Evolutionary conservation across 1,140 invertebrate species (phyloP).

Genomic region (Bacillus rossius): DNA sequence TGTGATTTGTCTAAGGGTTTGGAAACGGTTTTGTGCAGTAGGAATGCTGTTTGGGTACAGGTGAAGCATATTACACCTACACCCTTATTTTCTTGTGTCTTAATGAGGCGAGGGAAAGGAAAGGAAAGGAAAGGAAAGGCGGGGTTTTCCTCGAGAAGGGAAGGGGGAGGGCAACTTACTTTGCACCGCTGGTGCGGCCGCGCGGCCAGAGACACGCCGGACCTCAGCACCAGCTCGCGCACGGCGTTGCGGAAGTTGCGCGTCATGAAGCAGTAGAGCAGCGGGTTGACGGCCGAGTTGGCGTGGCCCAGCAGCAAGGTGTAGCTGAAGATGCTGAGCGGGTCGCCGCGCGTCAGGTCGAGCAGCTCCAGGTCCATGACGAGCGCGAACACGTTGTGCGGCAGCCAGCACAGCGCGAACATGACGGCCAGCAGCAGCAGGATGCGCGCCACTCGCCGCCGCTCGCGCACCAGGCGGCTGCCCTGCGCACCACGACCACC

Average conservation of each 20-base stretch:
- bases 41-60: too few relatives aligned
- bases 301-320: slow-evolving; percentile 58
- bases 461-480: slow-evolving; percentile 55
- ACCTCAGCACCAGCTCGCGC: slow-evolving; percentile 49
- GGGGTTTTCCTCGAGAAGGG: too few relatives aligned
- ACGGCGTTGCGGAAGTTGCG: slow-evolving; percentile 73
- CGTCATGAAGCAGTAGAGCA: slow-evolving; percentile 85
- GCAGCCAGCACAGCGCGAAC: slow-evolving; percentile 75
- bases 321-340: slow-evolving; percentile 33
- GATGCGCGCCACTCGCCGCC: slow-evolving; percentile 66
- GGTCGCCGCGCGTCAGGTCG: slow-evolving; percentile 39
- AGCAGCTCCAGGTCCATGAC: slow-evolving; percentile 45
- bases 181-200: slow-evolving; percentile 24
- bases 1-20: too few relatives aligned
- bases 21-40: too few relatives aligned
- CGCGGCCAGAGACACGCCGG: slow-evolving; percentile 16
- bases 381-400: slow-evolving; percentile 63
- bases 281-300: slow-evolving; percentile 82
- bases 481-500: slow-evolving; percentile 38
- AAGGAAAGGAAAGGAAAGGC: too few relatives aligned
- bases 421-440: slow-evolving; percentile 64
- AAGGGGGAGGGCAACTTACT: slow-evolving; percentile 15
- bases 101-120: too few relatives aligned
- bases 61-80: too few relatives aligned
- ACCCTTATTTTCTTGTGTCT: too few relatives aligned